These are phyloP conservation scores for Budorcas taxicolor DNA, from an alignment of 2,113 vertebrate species.

Conservation along the genomic window DNA sequence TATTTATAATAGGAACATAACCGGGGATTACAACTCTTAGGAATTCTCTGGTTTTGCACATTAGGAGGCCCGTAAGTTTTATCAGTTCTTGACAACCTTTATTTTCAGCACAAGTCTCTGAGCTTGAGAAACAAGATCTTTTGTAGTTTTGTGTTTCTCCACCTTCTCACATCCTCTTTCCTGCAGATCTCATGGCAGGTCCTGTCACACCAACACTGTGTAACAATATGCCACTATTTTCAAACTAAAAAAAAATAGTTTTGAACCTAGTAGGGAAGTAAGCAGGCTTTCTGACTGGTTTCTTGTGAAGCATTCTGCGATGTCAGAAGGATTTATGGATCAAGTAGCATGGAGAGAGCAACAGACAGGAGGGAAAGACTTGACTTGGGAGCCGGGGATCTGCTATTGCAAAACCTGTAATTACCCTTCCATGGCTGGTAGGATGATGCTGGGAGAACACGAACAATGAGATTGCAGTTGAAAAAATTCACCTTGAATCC, in stretches of 20 bases:
- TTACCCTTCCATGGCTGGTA: not conserved
- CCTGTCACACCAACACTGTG: conserved; percentile 16
- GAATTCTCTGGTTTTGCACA: conserved; percentile 86
- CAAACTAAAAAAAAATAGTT: conserved; percentile 41
- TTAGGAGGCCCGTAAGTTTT: conserved; percentile 69
- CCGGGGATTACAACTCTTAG: conserved; percentile 64
- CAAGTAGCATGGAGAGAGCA: not conserved
- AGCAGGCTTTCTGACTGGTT: conserved; percentile 59
- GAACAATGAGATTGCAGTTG: not conserved
- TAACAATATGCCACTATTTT: conserved; percentile 19
- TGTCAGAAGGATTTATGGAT: conserved; percentile 51
- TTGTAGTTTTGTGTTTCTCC: conserved; percentile 42
- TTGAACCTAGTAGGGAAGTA: conserved; percentile 43
- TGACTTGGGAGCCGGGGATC: not conserved
- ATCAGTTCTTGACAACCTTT: conserved; percentile 45
- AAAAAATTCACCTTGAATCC: conserved; percentile 37
- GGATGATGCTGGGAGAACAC: not conserved
- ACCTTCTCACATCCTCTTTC: not conserved
- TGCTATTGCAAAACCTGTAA: not conserved
- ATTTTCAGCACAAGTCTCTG: conserved; percentile 64
- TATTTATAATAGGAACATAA: conserved; percentile 83
- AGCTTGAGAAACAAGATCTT: not conserved
- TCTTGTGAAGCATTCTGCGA: conserved; percentile 57
- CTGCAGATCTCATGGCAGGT: not conserved
- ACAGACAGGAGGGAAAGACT: not conserved